Evolutionary conservation across 2,113 vertebrate genomes (phyloP), one percentile per base, ranked within the genome.

Genomic region (Pitta sordida): DNA sequence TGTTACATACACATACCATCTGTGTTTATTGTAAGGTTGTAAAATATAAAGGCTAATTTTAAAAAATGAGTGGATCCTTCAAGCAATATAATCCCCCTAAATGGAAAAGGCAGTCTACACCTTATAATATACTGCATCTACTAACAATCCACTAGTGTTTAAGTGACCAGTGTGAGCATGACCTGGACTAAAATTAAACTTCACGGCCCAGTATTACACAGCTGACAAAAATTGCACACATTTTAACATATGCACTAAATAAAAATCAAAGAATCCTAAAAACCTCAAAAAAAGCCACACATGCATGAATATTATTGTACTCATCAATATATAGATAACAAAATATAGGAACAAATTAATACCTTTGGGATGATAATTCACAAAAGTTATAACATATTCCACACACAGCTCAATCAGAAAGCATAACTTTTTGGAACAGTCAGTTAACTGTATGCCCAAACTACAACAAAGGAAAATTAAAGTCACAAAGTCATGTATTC

Each of bases 101-200:
- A 83, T 9, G 15, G 53, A n/a, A 92, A 90, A 64, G 7, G 19
- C 39, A 46, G 8, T 27, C 27, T 67, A 36, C 21, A 85, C 37
- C 53, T 79, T 92, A 21, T 65, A 63, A 94, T 68, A 88, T 29
- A 78, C 32, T 71, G 36, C 80, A 78, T 23, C 55, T 71, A 58
- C 48, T 55, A 58, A 58, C 49, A 74, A 67, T 69, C 34, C 65
- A 64, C 39, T 43, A 60, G 53, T 5, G 17, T 84, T 82, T 85
- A 74, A 84, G 32, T 49, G 39, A 82, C 73, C 69, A 30, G 10
- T 2, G n/a, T 80, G 76, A 88, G 73, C 46, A 67, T 15, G 20
- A 83, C 39, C 30, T 55, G 37, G 26, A 75, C 73, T 92, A 92
- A 87, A 91, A 94, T 79, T 82, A 95, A 87, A 91, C 32, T 60